A percentile compares a stretch with the other conserved stretches of the same genome.
Conservation (phyloP, 2,888 invertebrate species). For the Ichneumon xanthorius region DNA sequence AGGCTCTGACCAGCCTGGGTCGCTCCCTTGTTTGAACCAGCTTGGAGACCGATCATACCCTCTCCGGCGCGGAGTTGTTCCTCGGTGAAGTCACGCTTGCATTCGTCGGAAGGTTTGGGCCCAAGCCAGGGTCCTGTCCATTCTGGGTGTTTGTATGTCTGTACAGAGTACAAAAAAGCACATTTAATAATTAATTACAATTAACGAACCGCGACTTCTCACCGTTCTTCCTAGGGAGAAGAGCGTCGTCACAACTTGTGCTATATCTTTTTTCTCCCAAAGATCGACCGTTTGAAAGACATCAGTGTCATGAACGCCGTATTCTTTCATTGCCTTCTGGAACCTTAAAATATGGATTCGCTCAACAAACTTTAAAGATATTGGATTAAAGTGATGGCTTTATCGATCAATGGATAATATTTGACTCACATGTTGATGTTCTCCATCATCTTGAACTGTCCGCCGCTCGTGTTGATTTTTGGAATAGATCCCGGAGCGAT, state of each 20-base stretch:
- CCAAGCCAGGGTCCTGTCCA: constrained; percentile 96
- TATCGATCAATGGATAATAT: neutral
- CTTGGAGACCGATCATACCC: constrained; percentile 96
- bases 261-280: constrained; percentile 97
- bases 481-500: constrained; percentile 94
- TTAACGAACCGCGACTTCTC: constrained; percentile 65
- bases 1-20: constrained; percentile 96
- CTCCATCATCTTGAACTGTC: constrained; percentile 99
- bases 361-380: neutral
- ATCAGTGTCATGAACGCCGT: constrained; percentile 96
- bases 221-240: constrained; percentile 95
- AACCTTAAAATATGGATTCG: constrained; percentile 86
- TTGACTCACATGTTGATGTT: constrained; percentile 95
- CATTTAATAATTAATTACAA: neutral
- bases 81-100: constrained; percentile 97
- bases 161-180: constrained; percentile 68
- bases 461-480: constrained; percentile 97
- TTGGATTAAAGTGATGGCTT: neutral
- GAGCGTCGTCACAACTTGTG: constrained; percentile 93
- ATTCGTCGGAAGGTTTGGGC: constrained; percentile 97
- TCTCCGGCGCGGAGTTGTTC: constrained; percentile 96
- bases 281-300: constrained; percentile 99
- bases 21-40: constrained; percentile 98
- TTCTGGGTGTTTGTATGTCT: constrained; percentile 94
- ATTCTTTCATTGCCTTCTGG: constrained; percentile 93